A percentile compares a stretch with the other conserved stretches of the same genome.
Conservation (phyloP, 2,888 invertebrate genomes). For the Heliconius cydno region DNA sequence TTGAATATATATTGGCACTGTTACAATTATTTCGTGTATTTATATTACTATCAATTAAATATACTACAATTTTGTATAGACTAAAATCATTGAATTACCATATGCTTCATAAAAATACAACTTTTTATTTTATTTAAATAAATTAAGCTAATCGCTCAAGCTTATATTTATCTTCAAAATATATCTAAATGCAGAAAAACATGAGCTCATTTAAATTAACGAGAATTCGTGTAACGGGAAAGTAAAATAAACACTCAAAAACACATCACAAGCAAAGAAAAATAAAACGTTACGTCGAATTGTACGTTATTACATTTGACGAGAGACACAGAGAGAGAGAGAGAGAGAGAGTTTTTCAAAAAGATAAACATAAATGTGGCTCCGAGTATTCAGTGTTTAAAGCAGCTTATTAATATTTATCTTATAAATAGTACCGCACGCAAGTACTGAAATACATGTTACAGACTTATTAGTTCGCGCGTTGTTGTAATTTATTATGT, state of each 20-base stretch:
- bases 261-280: background rate
- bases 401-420: conserved; percentile 60
- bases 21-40: background rate
- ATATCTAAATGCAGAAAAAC: background rate
- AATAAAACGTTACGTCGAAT: conserved; percentile 1
- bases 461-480: conserved; percentile 40
- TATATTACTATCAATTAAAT: too few species aligned
- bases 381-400: conserved; percentile 44
- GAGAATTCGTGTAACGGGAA: background rate
- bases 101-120: too few species aligned
- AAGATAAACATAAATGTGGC: conserved; percentile 11
- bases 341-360: background rate
- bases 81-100: background rate
- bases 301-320: background rate
- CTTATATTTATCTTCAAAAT: background rate
- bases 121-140: too few species aligned
- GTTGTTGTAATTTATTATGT: conserved; percentile 40
- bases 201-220: background rate
- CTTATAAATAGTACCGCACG: conserved; percentile 43
- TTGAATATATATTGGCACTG: background rate
- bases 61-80: too few species aligned
- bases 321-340: too few species aligned
- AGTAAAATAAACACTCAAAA: conserved; percentile 10
- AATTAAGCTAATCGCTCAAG: background rate
- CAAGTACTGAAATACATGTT: conserved; percentile 42